Percentiles rank a stretch among this genome's conserved stretches.
phyloP scores from a whole-genome alignment of 2,113 vertebrate species.

The Cacatua alba region DNA sequence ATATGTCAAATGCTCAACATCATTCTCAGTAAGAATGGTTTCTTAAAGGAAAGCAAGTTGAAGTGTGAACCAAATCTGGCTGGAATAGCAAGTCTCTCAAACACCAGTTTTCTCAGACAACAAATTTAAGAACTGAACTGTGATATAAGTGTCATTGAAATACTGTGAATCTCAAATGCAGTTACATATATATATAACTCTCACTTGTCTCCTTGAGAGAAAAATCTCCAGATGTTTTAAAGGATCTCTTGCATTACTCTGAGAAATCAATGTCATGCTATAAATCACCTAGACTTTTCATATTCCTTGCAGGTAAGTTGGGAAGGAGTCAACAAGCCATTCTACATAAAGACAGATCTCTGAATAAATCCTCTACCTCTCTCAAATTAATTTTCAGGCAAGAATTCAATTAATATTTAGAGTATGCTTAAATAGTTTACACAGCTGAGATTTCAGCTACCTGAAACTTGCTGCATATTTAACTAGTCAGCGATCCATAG shows the following conservation, averaged over 20 bases:
- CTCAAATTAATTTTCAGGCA: background rate
- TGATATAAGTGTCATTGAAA: background rate
- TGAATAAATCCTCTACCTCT: background rate
- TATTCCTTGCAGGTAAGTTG: background rate
- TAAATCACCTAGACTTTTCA: background rate
- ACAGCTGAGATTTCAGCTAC: background rate
- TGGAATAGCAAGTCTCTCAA: background rate
- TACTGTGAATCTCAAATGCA: background rate
- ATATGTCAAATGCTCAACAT: background rate
- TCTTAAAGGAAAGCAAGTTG: background rate
- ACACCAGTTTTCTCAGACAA: background rate
- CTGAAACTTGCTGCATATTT: background rate
- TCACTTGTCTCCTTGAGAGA: background rate
- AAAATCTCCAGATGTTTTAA: slow-evolving; percentile 9
- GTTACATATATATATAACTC: background rate
- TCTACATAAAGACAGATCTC: background rate
- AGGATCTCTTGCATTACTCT: background rate
- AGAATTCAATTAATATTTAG: background rate
- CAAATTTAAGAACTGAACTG: background rate
- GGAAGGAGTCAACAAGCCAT: background rate
- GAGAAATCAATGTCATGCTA: background rate
- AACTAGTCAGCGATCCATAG: background rate
- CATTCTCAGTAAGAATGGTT: background rate
- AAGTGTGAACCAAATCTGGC: background rate
- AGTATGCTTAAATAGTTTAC: background rate